A percentile compares a stretch with the other conserved stretches of the same genome.
phyloP scores from a whole-genome alignment of 2,113 vertebrate species.

The Malurus elegans region DNA sequence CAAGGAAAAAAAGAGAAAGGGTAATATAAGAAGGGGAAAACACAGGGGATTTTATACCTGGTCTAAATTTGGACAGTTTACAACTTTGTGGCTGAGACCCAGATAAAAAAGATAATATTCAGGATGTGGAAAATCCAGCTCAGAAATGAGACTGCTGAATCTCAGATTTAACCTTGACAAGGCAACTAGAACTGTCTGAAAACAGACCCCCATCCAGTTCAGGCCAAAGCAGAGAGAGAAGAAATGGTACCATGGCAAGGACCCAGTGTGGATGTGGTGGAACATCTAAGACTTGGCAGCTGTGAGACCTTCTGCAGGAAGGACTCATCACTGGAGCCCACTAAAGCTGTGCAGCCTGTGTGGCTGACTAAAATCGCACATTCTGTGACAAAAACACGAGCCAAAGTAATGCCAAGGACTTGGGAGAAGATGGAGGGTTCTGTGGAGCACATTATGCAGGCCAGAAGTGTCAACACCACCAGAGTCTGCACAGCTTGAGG shows the following conservation, averaged over 20 bases:
- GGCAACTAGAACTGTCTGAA: not conserved
- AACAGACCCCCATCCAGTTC: not conserved
- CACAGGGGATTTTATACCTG: not conserved
- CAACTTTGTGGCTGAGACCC: not conserved
- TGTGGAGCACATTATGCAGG: not conserved
- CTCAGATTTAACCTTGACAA: not conserved
- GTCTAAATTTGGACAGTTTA: not conserved
- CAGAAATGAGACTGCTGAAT: not conserved
- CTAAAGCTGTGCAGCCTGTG: not conserved
- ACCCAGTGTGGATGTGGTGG: not conserved
- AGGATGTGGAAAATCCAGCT: not conserved
- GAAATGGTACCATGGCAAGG: fast-evolving
- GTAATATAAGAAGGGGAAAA: not conserved
- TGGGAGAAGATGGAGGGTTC: not conserved
- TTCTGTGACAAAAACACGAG: not conserved
- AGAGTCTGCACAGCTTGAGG: not conserved
- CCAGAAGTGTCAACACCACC: not conserved
- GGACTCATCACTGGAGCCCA: not conserved
- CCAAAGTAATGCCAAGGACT: not conserved
- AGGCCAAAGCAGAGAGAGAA: not conserved
- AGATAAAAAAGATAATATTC: not conserved
- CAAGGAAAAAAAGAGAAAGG: fast-evolving
- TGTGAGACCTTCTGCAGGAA: not conserved
- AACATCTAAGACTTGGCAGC: not conserved
- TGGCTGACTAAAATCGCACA: not conserved